Percentiles rank a stretch among this genome's conserved stretches.
Evolutionary conservation across 1,140 invertebrate species (phyloP).

Genomic region (Arctopsyche grandis): DNA sequence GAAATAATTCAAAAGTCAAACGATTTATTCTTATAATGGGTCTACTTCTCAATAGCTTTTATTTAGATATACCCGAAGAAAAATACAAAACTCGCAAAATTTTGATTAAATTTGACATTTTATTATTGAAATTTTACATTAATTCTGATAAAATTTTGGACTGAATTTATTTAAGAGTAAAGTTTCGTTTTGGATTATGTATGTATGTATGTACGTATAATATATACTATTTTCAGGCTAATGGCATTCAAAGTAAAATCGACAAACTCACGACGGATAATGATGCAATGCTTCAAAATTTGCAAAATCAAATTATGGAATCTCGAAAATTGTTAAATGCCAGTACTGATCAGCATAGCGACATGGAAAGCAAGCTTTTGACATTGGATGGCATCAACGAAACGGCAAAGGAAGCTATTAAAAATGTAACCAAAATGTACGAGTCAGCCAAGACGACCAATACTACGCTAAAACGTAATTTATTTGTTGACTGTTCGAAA

Average conservation of each 20-base stretch:
- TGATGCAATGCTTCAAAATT: constrained; percentile 57
- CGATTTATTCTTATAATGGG: too few species aligned
- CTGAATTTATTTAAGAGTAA: too few species aligned
- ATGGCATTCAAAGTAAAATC: constrained; percentile 52
- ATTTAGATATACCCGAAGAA: too few species aligned
- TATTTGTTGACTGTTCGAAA: constrained; percentile 12
- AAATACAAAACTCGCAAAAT: too few species aligned
- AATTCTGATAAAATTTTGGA: too few species aligned
- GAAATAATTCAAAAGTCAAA: too few species aligned
- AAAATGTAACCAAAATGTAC: constrained; percentile 84
- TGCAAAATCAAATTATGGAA: constrained; percentile 55
- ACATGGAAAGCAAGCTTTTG: constrained; percentile 69
- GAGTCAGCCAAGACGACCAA: constrained; percentile 88
- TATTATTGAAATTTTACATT: too few species aligned
- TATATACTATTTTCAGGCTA: constrained; percentile 32
- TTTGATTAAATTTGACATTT: too few species aligned
- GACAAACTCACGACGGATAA: constrained; percentile 62
- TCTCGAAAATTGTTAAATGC: constrained; percentile 71
- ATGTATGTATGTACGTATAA: too few species aligned
- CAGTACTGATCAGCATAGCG: constrained; percentile 71
- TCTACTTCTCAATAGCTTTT: too few species aligned
- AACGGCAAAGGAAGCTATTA: constrained; percentile 83
- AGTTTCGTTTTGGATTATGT: too few species aligned
- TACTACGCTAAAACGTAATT: constrained; percentile 80
- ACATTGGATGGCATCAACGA: constrained; percentile 77